Base-by-base conservation (phyloP, 2,888 invertebrate genomes). In the Nomada flava region DNA sequence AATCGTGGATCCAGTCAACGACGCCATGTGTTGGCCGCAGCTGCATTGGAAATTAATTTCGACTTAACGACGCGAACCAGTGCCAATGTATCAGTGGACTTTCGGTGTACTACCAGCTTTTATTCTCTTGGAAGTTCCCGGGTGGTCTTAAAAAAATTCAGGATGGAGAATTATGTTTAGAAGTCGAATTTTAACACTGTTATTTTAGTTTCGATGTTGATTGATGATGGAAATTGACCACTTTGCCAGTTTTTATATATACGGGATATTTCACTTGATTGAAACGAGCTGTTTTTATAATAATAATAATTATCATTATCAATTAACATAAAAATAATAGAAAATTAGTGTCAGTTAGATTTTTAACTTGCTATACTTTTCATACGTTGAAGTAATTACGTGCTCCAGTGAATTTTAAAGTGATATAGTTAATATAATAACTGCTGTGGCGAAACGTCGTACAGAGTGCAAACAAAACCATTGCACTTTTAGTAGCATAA, bases 21-120 rank as follows among this genome's bases (percentile, higher is more conserved):
- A 63, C 74, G 80, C 72, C 86, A 73, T 77, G 78, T 78, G 87
- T 20, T 76, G 74, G 84, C 73, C 85, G 79, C 90, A 87, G 90
- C 84, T 91, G 88, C 86, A 86, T 86, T 86, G 86, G 82, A 89
- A 90, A 91, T 91, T 90, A 91, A 91, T 91, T 90, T 91, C 89
- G 75, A 87, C 86, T 90, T 86, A 82, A 79, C 79, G 72, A 78
- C 77, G 67, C 55, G 75, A 55, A 67, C 36, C 75, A 52, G 69
- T 64, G 64, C 11, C 20, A 69, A 69, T 23, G 70, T 76, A 67
- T 75, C 55, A 47, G 60, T 52, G 42, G 52, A 62, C 52, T 72
- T 26, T 15, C 53, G 59, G 52, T 52, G 74, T 42, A 67, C 57
- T 65, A 79, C 67, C 79, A 82, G 77, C 69, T 76, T 79, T 65